A percentile compares a stretch with the other conserved stretches of the same genome.
Conservation (phyloP, 2,113 vertebrate species). For the Accipiter virgatus region DNA sequence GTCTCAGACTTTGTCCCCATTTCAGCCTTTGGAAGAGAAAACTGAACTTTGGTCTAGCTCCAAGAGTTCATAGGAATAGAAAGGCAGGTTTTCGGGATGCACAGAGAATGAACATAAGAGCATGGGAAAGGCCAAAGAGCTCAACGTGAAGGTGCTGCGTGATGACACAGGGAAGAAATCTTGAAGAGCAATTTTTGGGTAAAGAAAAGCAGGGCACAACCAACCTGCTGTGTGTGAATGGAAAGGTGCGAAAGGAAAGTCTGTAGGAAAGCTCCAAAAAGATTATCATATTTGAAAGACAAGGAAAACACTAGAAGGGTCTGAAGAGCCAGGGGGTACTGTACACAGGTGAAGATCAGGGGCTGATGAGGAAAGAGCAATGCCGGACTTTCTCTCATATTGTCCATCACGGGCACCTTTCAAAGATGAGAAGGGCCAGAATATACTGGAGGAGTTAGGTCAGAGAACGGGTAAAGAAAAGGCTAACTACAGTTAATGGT, state of each 20-base stretch:
- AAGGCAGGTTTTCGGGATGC: background rate
- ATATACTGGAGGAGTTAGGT: background rate
- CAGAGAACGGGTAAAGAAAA: background rate
- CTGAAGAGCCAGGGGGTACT: background rate
- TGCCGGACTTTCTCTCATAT: background rate
- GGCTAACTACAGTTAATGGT: accelerated
- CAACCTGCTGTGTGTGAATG: background rate
- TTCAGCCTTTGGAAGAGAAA: background rate
- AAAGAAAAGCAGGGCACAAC: background rate
- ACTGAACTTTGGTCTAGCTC: background rate
- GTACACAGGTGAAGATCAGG: background rate
- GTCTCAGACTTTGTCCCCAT: background rate
- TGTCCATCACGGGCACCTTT: background rate
- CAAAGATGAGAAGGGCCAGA: background rate
- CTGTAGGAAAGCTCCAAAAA: background rate
- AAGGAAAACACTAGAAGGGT: background rate
- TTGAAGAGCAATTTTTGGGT: background rate
- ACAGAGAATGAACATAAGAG: accelerated
- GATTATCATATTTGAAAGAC: background rate
- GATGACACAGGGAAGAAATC: background rate
- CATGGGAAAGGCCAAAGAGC: background rate
- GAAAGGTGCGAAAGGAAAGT: background rate
- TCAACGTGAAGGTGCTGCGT: accelerated
- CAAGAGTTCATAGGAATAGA: background rate
- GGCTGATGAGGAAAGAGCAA: background rate